Conservation (phyloP, 1,140 invertebrate genomes). For the Aporrectodea caliginosa region DNA sequence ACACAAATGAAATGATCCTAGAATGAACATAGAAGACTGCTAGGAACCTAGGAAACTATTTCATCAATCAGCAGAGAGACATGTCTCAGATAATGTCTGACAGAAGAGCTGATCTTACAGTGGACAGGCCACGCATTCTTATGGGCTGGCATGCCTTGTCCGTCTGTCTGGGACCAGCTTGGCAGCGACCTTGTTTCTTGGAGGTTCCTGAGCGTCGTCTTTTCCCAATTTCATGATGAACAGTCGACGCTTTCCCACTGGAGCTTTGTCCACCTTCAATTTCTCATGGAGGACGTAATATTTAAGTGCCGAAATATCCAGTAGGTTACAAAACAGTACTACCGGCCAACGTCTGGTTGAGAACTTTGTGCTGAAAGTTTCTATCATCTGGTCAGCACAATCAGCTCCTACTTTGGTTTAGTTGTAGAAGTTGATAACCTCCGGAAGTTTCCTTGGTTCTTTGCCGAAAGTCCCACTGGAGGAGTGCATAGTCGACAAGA, state of each 20-base stretch:
- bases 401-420: conserved; percentile 10
- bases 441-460: neutral
- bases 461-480: neutral
- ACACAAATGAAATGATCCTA: no score
- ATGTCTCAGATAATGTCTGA: no score
- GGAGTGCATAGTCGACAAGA: conserved; percentile 6
- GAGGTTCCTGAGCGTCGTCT: neutral
- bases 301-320: conserved; percentile 11
- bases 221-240: conserved; percentile 1
- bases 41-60: no score
- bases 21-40: no score
- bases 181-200: conserved; percentile 1
- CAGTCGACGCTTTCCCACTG: neutral
- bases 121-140: neutral
- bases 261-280: neutral
- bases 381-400: conserved; percentile 15
- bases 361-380: conserved; percentile 8
- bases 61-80: neutral
- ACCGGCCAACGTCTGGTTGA: conserved; percentile 14
- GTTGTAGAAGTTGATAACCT: conserved; percentile 11
- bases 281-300: neutral
- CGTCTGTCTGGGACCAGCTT: neutral
- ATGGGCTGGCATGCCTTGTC: neutral
- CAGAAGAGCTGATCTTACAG: neutral
- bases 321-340: conserved; percentile 5